A percentile compares a stretch with the other conserved stretches of the same genome.
Evolutionary conservation across 2,113 vertebrate species (phyloP).

Genomic region (Anoura caudifer): DNA sequence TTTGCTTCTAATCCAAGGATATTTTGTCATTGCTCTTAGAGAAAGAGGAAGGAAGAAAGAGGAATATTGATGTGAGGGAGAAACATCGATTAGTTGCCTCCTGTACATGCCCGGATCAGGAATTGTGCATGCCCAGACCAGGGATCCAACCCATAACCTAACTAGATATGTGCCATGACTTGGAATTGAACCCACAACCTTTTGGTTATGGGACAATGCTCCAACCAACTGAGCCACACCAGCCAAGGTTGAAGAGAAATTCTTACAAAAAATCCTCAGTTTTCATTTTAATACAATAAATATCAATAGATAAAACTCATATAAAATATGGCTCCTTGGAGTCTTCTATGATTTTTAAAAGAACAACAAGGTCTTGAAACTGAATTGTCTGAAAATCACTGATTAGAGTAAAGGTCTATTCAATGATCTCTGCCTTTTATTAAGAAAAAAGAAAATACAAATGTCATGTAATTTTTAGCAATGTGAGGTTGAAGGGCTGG

Average conservation of each 20-base stretch:
- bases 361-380: accelerated
- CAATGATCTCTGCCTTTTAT: background rate
- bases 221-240: no score
- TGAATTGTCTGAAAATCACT: background rate
- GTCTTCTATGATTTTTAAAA: background rate
- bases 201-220: no score
- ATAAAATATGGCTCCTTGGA: background rate
- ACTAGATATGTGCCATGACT: no score
- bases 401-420: background rate
- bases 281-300: background rate
- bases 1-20: no score
- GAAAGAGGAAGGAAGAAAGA: no score
- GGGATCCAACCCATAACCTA: no score
- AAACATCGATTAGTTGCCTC: no score
- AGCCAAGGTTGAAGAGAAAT: background rate
- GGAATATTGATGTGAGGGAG: no score
- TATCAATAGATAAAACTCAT: background rate
- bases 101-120: no score
- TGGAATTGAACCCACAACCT: no score
- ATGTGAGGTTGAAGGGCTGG: background rate
- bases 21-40: no score
- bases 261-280: background rate
- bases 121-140: no score
- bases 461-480: background rate
- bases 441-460: background rate